Evolutionary conservation across 1,140 invertebrate genomes (phyloP), one percentile per base, ranked within the genome.

Genomic region (Drosophila ogumai): DNA sequence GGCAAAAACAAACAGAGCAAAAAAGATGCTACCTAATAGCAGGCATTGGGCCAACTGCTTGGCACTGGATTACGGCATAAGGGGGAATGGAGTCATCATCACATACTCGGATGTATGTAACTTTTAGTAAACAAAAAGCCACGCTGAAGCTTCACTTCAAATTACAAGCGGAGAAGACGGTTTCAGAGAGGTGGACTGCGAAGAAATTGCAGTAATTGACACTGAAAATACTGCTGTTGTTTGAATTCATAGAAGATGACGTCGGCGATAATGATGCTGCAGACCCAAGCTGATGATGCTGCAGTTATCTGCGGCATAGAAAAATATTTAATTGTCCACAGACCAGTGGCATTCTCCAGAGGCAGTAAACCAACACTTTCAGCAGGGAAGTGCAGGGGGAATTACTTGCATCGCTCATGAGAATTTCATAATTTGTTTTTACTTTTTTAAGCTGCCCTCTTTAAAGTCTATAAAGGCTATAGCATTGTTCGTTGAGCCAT

Each of bases 161-260:
- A 34, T 56, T 55, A 32, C 50, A 85, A 75, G 34, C 43, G 52
- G 38, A 56, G 57, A 17, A 60, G 60, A n/a, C 7, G 15, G 28
- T 6, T 19, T 28, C 17, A 8, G 25, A 22, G 49, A 40, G 57
- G 34, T 38, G 22, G 38, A 31, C 19, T 41, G 22, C 15, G 34
- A 57, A 43, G 66, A 75, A 88, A 82, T 82, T 72, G 80, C 65
- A 36, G 60, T 87, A 87, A 86, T 86, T 86, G 82, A 88, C 72
- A 79, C 75, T 88, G 79, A 73, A 82, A 87, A 86, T 75, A 47
- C 55, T 68, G 71, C 64, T 76, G 67, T 59, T 63, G 59, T 46
- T 64, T 59, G 44, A 32, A 36, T 36, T 32, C 25, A 54, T 50
- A 47, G 65, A n/a, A 43, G 46, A 66, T 50, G 63, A 50, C 38